Evolutionary conservation across 2,797 vertebrate genomes (phyloP).

Genomic region (Danio tinwini): DNA sequence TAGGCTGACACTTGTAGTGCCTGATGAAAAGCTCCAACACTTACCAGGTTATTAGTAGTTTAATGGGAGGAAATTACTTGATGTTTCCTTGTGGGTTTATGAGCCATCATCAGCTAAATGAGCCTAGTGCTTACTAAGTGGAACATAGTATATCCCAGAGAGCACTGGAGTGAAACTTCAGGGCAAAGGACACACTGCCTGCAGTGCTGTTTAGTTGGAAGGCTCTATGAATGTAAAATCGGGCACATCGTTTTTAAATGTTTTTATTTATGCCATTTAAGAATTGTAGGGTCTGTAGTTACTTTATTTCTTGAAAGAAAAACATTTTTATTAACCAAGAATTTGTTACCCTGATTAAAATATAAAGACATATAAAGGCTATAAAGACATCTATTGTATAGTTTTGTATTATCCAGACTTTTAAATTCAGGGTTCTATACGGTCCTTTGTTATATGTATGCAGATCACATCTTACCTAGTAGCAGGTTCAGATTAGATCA

Average conservation of each 20-base stretch:
- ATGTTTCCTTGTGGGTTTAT: slow-evolving; percentile 5
- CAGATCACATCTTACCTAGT: not conserved
- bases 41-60: not conserved
- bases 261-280: not conserved
- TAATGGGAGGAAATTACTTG: slow-evolving; percentile 22
- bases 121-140: slow-evolving; percentile 8
- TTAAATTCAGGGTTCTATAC: not conserved
- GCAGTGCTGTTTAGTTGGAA: not conserved
- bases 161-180: slow-evolving; percentile 13
- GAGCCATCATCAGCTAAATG: slow-evolving; percentile 21
- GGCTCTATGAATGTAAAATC: slow-evolving; percentile 33
- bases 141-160: slow-evolving; percentile 17
- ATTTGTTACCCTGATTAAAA: not conserved
- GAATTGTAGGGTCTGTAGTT: not conserved
- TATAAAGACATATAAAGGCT: no score
- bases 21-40: not conserved
- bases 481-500: slow-evolving; percentile 8
- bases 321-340: not conserved
- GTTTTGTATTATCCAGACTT: not conserved
- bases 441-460: not conserved
- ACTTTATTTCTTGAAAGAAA: not conserved
- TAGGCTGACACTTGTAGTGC: not conserved
- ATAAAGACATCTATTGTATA: not conserved
- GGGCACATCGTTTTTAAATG: not conserved
- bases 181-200: not conserved